These are phyloP conservation scores for Progne subis DNA, from an alignment of 2,113 vertebrate genomes.

Conservation along the genomic window DNA sequence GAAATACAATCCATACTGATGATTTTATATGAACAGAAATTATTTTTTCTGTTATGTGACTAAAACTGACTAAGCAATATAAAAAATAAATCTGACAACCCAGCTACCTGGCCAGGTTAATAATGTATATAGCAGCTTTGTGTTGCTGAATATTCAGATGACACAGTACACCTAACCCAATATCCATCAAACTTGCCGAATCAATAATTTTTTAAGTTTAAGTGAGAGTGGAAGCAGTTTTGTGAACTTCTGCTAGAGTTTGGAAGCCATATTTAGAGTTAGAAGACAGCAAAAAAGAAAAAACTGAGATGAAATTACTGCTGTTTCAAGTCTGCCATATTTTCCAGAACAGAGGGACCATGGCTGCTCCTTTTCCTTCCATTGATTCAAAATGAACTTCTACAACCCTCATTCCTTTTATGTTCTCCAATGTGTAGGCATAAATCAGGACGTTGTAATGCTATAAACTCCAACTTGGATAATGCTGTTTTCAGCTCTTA, in stretches of 20 bases:
- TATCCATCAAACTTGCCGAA: background rate
- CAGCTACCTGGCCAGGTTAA: background rate
- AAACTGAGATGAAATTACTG: background rate
- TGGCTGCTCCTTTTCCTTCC: background rate
- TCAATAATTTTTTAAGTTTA: background rate
- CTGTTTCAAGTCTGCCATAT: background rate
- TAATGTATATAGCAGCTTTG: background rate
- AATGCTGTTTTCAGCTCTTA: background rate
- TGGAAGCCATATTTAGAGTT: background rate
- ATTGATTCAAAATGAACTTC: background rate
- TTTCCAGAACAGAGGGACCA: background rate
- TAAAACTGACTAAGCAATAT: background rate
- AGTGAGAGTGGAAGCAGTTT: background rate
- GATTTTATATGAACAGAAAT: background rate
- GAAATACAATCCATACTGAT: background rate
- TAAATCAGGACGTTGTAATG: background rate
- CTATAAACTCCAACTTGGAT: background rate
- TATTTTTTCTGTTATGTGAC: background rate
- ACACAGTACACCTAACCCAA: background rate
- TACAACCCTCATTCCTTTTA: background rate
- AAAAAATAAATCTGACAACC: background rate
- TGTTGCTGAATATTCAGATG: background rate
- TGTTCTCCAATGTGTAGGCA: background rate
- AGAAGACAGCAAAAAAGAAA: background rate
- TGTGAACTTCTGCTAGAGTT: background rate